phyloP scores from a whole-genome alignment of 2,797 vertebrate genomes.

The Xiphophorus birchmanni region DNA sequence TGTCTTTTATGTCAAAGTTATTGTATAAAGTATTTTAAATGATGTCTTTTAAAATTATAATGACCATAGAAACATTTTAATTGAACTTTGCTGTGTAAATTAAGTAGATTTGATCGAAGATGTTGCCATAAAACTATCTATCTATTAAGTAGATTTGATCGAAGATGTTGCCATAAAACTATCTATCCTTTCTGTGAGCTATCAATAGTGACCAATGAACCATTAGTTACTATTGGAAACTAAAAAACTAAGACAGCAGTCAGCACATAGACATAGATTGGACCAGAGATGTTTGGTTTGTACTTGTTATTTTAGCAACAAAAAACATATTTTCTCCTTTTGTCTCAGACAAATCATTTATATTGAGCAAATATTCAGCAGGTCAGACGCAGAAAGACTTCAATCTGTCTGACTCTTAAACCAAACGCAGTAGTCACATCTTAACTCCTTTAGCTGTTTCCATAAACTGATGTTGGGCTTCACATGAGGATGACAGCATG shows the following conservation, averaged over 20 bases:
- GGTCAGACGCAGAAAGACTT: not conserved
- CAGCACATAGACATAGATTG: not conserved
- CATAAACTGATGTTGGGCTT: slow-evolving; percentile 34
- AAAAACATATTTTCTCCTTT: not conserved
- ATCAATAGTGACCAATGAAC: not conserved
- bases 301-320: not conserved
- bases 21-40: not conserved
- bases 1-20: not conserved
- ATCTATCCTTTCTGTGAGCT: too few species aligned
- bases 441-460: slow-evolving; percentile 18
- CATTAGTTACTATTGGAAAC: not conserved
- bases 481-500: not conserved
- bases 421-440: not conserved
- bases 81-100: too few species aligned
- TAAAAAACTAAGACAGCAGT: not conserved
- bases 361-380: not conserved
- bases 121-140: too few species aligned
- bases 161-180: too few species aligned
- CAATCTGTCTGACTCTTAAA: not conserved
- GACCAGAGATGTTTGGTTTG: not conserved
- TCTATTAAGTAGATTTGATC: too few species aligned
- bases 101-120: too few species aligned
- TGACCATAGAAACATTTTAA: too few species aligned
- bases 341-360: not conserved
- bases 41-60: too few species aligned